These are phyloP conservation scores for Amiota mariae DNA, from an alignment of 2,888 invertebrate species.

Conservation along the genomic window DNA sequence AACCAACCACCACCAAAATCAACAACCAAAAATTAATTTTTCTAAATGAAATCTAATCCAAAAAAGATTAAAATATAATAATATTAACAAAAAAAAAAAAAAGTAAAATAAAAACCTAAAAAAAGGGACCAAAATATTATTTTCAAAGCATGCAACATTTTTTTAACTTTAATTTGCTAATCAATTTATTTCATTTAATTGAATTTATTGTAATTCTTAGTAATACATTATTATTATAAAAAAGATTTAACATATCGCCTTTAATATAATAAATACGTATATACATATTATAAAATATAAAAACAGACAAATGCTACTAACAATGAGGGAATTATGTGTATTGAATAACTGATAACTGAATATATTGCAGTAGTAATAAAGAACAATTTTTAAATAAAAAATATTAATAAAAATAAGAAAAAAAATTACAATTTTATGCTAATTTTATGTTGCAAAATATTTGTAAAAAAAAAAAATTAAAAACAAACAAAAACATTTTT, in stretches of 20 bases:
- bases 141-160: conserved; percentile 37
- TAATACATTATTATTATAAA: not conserved
- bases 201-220: conserved; percentile 12
- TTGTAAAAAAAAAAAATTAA: conserved; percentile 31
- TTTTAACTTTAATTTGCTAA: conserved; percentile 24
- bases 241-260: conserved; percentile 60
- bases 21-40: conserved; percentile 9
- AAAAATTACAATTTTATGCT: conserved; percentile 29
- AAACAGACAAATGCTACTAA: too few species aligned
- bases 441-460: conserved; percentile 12
- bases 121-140: conserved; percentile 58
- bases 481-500: conserved; percentile 5
- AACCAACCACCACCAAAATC: not conserved
- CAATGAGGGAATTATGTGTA: too few species aligned
- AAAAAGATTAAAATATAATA: not conserved
- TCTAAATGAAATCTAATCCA: conserved; percentile 11
- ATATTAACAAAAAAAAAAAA: not conserved
- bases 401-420: conserved; percentile 41
- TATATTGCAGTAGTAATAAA: not conserved
- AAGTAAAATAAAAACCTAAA: conserved; percentile 35
- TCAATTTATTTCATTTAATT: conserved; percentile 19
- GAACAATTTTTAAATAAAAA: conserved; percentile 46
- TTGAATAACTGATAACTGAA: too few species aligned
- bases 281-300: not conserved
- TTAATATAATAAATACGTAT: conserved; percentile 42